Base-by-base conservation (phyloP, 2,888 invertebrate genomes). In the Digitonthophagus gazella region DNA sequence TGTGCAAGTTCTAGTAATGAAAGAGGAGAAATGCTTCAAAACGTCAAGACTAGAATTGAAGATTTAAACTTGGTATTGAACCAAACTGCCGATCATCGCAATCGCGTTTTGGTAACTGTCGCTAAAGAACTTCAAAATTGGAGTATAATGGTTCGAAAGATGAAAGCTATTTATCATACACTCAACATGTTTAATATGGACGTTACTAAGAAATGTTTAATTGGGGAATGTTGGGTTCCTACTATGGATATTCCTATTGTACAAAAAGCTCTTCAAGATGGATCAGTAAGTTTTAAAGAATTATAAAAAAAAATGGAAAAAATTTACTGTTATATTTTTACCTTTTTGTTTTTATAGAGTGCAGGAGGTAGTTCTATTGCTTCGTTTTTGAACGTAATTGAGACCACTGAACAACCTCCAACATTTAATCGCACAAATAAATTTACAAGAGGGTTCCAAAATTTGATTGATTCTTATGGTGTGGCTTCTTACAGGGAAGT, bases 151-250 rank as follows among this genome's bases (percentile, higher is more conserved):
- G 94, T 95, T 11, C 86, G 91, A 15, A 94, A 94, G 80, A 93
- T 95, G 86, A 97, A 97, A 81, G 96, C 96, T 1, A 96, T 97
- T 79, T 97, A 96, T 83, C 95, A 96, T 80, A 95, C 93, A 0
- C 86, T 97, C 75, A 97, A 97, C 83, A 88, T 95, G 84, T 96
- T 96, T 84, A 96, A 93, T 80, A 89, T 95, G 85, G 96, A 96
- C 79, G 93, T 95, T 5, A 91, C 94, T 0, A 93, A 93, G 83
- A 95, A 95, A 79, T 95, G 95, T 80, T 86, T 95, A 20, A 94
- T 96, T 74, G 95, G 93, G 0, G 95, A 96, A 82, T 93, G 94
- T 78, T 96, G 95, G 95, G 91, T 93, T 70, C 94, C 95, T 0
- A 83, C 86, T 0, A 83, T 84, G 65, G 93, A 94, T 76, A 80